phyloP scores from a whole-genome alignment of 2,113 vertebrate genomes.

The Corythoichthys haematopterus region DNA sequence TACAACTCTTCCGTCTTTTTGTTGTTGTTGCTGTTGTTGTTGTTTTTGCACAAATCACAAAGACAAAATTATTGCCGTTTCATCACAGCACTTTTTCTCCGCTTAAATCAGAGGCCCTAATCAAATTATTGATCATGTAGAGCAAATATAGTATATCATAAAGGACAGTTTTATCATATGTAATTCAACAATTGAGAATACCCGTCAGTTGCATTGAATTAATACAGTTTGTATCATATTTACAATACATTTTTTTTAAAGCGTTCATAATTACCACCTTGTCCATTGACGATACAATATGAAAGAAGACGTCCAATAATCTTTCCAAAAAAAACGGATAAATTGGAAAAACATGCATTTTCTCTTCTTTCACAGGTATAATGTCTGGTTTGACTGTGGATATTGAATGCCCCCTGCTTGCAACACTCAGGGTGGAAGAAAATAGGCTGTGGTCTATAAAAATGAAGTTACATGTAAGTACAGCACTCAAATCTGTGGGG shows the following conservation, averaged over 20 bases:
- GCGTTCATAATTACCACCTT: slow-evolving; percentile 36
- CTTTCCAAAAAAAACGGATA: slow-evolving; percentile 79
- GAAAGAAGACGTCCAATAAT: slow-evolving; percentile 69
- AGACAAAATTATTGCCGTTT: too few relatives aligned
- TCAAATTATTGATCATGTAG: too few relatives aligned
- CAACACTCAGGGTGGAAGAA: slow-evolving; percentile 83
- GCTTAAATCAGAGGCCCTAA: too few relatives aligned
- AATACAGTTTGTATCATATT: neutral
- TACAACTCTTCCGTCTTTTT: too few relatives aligned
- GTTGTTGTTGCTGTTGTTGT: too few relatives aligned
- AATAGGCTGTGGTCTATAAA: slow-evolving; percentile 85
- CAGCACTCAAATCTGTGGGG: slow-evolving; percentile 86
- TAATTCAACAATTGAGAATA: too few relatives aligned
- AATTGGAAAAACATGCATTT: slow-evolving; percentile 73
- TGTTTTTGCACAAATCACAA: too few relatives aligned
- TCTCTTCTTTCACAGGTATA: slow-evolving; percentile 73
- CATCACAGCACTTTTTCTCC: too few relatives aligned
- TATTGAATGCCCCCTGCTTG: slow-evolving; percentile 88
- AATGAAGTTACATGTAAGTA: slow-evolving; percentile 89
- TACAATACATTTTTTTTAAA: neutral
- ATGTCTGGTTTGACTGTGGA: slow-evolving; percentile 86
- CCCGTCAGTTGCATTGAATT: too few relatives aligned
- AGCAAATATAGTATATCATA: too few relatives aligned
- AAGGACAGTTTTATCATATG: too few relatives aligned
- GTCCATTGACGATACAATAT: slow-evolving; percentile 50